Evolutionary conservation across 2,113 vertebrate species (phyloP), one percentile per base, ranked within the genome.

Genomic region (Poeciliopsis turrubarensis): DNA sequence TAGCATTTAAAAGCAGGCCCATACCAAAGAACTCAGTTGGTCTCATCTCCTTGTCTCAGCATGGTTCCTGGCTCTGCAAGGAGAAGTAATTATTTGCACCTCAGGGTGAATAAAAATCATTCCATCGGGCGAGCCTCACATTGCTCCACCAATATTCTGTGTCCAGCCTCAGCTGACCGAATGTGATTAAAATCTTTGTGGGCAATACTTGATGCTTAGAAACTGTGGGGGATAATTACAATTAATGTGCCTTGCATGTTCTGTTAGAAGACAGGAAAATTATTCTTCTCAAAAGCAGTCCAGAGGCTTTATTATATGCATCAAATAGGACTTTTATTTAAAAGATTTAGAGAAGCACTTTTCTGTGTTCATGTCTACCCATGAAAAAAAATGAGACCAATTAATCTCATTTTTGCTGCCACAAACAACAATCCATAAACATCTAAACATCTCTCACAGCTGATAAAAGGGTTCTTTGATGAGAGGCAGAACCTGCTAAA

Each of bases 61-160:
- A 44, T 63, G 75, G 62, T 57, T 47, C 47, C 65, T 66, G 65
- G 62, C 73, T 73, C 68, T 22, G 72, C 77, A 74, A 73, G 81
- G 60, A 81, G 37, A 79, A 60, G 73, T 80, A 72, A 80, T 82
- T 82, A 80, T 83, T 82, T 75, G 66, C 65, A 77, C 65, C 75
- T 79, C 76, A 72, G 68, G 77, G 61, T 85, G 51, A 82, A 86
- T 77, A 80, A 77, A 78, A 80, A 26, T 75, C 60, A 72, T 62
- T 70, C 41, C 66, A 22, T 15, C 29, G 30, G 62, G 31, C 60
- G 60, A 39, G 57, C 68, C 64, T 72, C 47, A 64, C 70, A 79
- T 80, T 67, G 61, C 69, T 13, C 14, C 19, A n/a, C 39, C 27
- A 22, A 60, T 73, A 26, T 78, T 44, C 47, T n/a, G 32, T 70